phyloP scores from a whole-genome alignment of 2,888 invertebrate genomes.

The Leptinotarsa juncta region DNA sequence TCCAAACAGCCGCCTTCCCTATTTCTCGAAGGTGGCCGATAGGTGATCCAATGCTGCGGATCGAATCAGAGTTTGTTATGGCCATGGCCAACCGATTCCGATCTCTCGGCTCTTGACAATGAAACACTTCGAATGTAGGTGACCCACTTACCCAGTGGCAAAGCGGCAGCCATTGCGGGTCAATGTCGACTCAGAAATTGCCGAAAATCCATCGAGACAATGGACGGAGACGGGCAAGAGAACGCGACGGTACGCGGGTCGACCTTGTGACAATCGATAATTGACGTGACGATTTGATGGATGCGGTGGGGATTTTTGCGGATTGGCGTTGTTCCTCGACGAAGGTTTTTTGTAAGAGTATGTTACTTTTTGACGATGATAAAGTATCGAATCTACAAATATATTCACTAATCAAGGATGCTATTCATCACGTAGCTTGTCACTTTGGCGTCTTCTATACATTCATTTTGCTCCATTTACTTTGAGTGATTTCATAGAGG shows the following conservation, averaged over 20 bases:
- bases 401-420: too few relatives aligned
- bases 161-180: constrained; percentile 45
- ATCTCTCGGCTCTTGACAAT: constrained; percentile 53
- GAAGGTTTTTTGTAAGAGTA: too few relatives aligned
- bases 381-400: too few relatives aligned
- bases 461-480: too few relatives aligned
- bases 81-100: constrained; percentile 52
- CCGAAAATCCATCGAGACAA: constrained; percentile 30
- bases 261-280: constrained; percentile 20
- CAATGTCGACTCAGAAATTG: constrained; percentile 49
- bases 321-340: neutral
- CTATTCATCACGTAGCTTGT: too few relatives aligned
- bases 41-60: constrained; percentile 14
- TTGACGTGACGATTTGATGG: neutral
- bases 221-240: neutral
- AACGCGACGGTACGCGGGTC: constrained; percentile 5
- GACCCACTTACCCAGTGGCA: constrained; percentile 52
- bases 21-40: constrained; percentile 5
- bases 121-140: constrained; percentile 56
- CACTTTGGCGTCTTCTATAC: too few relatives aligned
- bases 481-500: too few relatives aligned
- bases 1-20: neutral
- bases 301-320: neutral
- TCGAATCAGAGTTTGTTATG: constrained; percentile 37
- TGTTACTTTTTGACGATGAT: too few relatives aligned